Conservation (phyloP, 1,140 invertebrate genomes). For the Lasioglossum baleicum region DNA sequence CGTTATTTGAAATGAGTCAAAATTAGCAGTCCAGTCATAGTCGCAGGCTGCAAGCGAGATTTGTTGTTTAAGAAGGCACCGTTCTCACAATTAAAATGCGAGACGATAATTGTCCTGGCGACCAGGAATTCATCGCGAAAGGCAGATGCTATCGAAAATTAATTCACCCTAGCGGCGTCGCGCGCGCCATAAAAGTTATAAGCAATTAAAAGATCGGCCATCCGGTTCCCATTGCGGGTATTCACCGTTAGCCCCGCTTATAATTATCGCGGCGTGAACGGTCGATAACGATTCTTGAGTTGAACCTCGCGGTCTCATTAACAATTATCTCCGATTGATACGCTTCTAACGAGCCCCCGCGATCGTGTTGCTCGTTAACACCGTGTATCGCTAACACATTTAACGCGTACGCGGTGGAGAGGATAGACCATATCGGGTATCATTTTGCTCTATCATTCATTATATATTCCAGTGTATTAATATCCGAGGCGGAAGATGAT, state of each 20-base stretch:
- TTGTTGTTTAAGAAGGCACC: not conserved
- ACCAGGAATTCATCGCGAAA: not conserved
- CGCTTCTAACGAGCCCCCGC: slow-evolving; percentile 55
- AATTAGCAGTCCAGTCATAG: too few species aligned
- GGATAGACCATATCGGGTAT: slow-evolving; percentile 45
- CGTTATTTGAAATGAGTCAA: too few species aligned
- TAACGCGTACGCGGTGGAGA: slow-evolving; percentile 19
- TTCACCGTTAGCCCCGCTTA: slow-evolving; percentile 34
- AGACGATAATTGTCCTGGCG: not conserved
- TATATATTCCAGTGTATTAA: slow-evolving; percentile 58
- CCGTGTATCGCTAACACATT: slow-evolving; percentile 33
- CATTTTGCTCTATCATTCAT: slow-evolving; percentile 50
- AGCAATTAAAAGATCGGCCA: slow-evolving; percentile 30
- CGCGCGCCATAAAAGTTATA: slow-evolving; percentile 10
- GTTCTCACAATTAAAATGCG: not conserved
- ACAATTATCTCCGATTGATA: slow-evolving; percentile 62
- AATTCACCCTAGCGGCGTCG: slow-evolving; percentile 18
- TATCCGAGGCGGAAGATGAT: slow-evolving; percentile 49
- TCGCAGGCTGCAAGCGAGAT: not conserved
- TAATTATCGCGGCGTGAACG: slow-evolving; percentile 28
- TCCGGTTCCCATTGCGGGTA: slow-evolving; percentile 2
- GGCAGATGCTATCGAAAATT: slow-evolving; percentile 8
- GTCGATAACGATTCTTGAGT: slow-evolving; percentile 37
- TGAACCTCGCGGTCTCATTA: slow-evolving; percentile 53
- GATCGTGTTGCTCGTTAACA: slow-evolving; percentile 61